Percentiles rank a stretch among this genome's conserved stretches.
Evolutionary conservation across 2,113 vertebrate genomes (phyloP).

Genomic region (Toxotes jaculatrix): DNA sequence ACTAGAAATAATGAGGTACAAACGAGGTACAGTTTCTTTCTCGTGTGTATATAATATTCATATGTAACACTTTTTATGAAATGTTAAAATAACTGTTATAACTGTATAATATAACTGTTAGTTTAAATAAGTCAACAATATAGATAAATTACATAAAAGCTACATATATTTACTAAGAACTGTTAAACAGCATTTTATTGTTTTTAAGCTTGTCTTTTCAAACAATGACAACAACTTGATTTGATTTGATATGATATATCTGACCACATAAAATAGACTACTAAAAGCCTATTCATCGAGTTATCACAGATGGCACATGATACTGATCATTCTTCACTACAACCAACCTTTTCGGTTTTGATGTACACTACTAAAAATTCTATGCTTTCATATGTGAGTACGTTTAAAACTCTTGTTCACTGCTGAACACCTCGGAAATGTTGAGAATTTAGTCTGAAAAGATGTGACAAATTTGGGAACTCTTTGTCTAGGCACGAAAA

Average conservation of each 20-base stretch:
- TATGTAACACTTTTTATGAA: not conserved
- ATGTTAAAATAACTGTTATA: too few relatives aligned
- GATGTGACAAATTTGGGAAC: not conserved
- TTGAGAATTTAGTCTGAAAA: not conserved
- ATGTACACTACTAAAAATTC: not conserved
- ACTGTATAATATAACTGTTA: not conserved
- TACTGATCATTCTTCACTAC: not conserved
- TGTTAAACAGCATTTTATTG: too few relatives aligned
- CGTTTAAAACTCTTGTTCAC: not conserved
- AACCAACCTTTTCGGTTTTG: not conserved
- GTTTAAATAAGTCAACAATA: not conserved
- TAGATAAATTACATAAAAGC: too few relatives aligned
- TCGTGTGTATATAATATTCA: not conserved
- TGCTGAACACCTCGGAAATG: not conserved
- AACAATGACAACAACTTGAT: too few relatives aligned
- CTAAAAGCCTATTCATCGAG: not conserved
- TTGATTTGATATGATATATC: too few relatives aligned
- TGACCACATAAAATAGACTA: not conserved
- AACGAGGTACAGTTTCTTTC: not conserved
- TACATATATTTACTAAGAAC: too few relatives aligned
- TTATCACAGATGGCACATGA: not conserved
- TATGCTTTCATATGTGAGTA: not conserved
- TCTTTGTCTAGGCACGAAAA: not conserved
- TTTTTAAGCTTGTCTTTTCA: too few relatives aligned
- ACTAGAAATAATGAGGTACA: not conserved